These are phyloP conservation scores for Epinephelus cyanopodus DNA, from an alignment of 2,113 vertebrate species.

Conservation along the genomic window DNA sequence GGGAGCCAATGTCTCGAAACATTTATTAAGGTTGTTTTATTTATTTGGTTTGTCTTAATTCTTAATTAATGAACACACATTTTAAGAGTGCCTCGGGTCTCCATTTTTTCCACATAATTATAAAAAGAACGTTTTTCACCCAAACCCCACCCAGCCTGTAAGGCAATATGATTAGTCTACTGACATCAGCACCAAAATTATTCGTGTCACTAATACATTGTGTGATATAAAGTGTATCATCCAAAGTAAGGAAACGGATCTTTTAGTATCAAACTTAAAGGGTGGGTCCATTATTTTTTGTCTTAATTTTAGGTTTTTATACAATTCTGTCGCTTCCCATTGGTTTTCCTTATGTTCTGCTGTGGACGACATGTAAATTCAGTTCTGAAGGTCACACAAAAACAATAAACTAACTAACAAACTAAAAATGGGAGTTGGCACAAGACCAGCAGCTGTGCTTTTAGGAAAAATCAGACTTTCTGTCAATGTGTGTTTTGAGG, in stretches of 20 bases:
- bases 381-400: too few relatives aligned
- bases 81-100: not conserved
- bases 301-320: too few relatives aligned
- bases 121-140: not conserved
- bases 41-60: conserved; percentile 24
- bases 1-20: not conserved
- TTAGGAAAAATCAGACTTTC: too few relatives aligned
- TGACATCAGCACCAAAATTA: conserved; percentile 3
- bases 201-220: not conserved
- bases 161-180: not conserved
- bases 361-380: too few relatives aligned
- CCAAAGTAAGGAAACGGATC: not conserved
- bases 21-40: conserved; percentile 25
- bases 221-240: not conserved
- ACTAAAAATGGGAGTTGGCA: too few relatives aligned
- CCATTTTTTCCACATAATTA: conserved; percentile 5
- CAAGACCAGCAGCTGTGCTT: too few relatives aligned
- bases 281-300: too few relatives aligned
- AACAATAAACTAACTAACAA: too few relatives aligned
- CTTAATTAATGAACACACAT: conserved; percentile 13
- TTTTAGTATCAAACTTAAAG: too few relatives aligned
- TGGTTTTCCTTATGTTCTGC: too few relatives aligned
- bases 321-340: too few relatives aligned
- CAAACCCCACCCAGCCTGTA: not conserved
- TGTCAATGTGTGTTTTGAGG: too few relatives aligned